Base-by-base conservation (phyloP, 1,140 invertebrate genomes). In the Listronotus oregonensis region DNA sequence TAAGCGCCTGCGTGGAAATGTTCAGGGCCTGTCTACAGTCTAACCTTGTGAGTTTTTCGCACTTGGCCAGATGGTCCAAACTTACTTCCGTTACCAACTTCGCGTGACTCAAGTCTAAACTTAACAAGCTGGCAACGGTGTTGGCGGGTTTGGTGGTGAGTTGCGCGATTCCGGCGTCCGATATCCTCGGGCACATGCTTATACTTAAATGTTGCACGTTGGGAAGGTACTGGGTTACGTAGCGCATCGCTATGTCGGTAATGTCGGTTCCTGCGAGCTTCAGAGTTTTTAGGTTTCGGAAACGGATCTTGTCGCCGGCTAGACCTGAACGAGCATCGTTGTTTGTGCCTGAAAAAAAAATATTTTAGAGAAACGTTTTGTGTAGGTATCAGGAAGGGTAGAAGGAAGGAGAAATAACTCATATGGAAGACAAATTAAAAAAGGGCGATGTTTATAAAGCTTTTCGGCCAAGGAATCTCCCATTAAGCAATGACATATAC, bases 151-250 rank as follows among this genome's bases (percentile, higher is more conserved):
- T 80, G 64, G 87, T 85, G 10, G 87, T 87, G 31, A 97, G 82
- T 74, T 93, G 90, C 3, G 92, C 90, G n/a, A 96, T 89, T 31
- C 93, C 94, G 6, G 90, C 90, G 77, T 96, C 93, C 0, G 92
- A 93, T 9, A 97, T 84, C n/a, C 91, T 84, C 37, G 89, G 87
- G 79, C 94, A 96, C 32, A 89, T 91, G 12, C 91, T 94, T 9
- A 96, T 80, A 80, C 95, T 91, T 47, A 97, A 79, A 46, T 86
- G 85, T 18, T 86, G 82, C 43, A 97, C 77, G 69, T 85, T 82
- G 0, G 89, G 87, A 49, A 95, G 73, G 72, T 93, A 89, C 78
- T 94, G 89, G 0, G 87, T 86, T 4, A 95, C 86, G 57, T 92
- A 87, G 12, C 91, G 84, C 70, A 97, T 83, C 0, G 94, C 89